Evolutionary conservation across 2,888 invertebrate genomes (phyloP).

Genomic region (Muscina levida): DNA sequence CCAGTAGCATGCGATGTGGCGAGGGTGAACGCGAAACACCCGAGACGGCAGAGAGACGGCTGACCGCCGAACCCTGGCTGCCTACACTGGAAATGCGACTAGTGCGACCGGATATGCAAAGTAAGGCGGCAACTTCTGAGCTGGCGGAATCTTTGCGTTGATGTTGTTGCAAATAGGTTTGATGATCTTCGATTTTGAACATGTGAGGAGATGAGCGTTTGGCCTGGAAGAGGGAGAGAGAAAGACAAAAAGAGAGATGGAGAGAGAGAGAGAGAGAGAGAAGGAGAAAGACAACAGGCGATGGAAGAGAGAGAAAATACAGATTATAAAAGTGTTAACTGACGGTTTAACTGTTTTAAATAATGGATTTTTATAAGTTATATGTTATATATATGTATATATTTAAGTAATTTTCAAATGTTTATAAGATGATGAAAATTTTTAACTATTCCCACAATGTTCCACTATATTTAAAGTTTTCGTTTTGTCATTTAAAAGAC

Average conservation of each 20-base stretch:
- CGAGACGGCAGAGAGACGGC: constrained; percentile 82
- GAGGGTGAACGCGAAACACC: constrained; percentile 88
- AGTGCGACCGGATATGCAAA: constrained; percentile 89
- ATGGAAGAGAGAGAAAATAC: not conserved
- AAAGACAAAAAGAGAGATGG: constrained; percentile 1
- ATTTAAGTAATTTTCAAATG: too few relatives aligned
- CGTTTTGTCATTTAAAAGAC: too few relatives aligned
- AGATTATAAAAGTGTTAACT: too few relatives aligned
- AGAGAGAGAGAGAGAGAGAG: constrained; percentile 2
- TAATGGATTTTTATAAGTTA: too few relatives aligned
- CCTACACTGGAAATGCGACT: constrained; percentile 91
- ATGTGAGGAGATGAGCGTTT: constrained; percentile 79
- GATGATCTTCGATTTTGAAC: constrained; percentile 80
- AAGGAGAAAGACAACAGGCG: not conserved
- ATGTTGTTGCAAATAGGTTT: constrained; percentile 81
- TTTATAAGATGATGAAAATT: too few relatives aligned
- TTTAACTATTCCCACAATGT: too few relatives aligned
- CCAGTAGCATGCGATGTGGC: constrained; percentile 93
- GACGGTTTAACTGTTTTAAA: too few relatives aligned
- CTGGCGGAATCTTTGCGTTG: constrained; percentile 88
- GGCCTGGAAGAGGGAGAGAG: constrained; percentile 60
- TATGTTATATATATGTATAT: too few relatives aligned
- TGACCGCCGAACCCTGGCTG: constrained; percentile 86
- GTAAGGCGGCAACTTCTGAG: constrained; percentile 88
- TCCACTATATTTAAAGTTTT: too few relatives aligned